Evolutionary conservation across 2,113 vertebrate species (phyloP).

Genomic region (Uropsilus gracilis): DNA sequence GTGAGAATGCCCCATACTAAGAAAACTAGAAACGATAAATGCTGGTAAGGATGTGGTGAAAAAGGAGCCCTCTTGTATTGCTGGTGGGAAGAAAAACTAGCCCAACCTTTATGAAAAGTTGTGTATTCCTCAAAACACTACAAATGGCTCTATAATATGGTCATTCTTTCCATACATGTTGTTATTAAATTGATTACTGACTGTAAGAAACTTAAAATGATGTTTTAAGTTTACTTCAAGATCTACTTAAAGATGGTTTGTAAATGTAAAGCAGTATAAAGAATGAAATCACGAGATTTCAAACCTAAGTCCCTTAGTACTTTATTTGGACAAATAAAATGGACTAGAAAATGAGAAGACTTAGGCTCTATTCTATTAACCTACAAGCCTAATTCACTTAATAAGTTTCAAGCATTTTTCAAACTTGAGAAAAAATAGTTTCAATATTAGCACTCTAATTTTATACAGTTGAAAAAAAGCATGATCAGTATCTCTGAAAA

Average conservation of each 20-base stretch:
- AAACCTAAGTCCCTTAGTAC: not conserved
- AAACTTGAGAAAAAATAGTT: slow-evolving; percentile 7
- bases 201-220: slow-evolving; percentile 12
- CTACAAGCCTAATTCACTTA: not conserved
- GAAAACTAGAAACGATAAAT: too few species aligned
- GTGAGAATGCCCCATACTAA: too few species aligned
- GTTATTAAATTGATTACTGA: not conserved
- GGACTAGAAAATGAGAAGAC: slow-evolving; percentile 5
- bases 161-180: not conserved
- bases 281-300: slow-evolving; percentile 6
- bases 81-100: too few species aligned
- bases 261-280: slow-evolving; percentile 5
- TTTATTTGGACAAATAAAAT: slow-evolving; percentile 31
- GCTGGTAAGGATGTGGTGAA: too few species aligned
- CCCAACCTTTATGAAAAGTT: too few species aligned
- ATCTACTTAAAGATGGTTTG: not conserved
- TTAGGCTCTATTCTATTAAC: not conserved
- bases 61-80: too few species aligned
- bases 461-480: slow-evolving; percentile 5
- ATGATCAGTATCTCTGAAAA: not conserved
- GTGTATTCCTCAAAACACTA: too few species aligned
- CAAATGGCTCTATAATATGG: too few species aligned
- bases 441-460: not conserved
- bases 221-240: too few species aligned
- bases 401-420: not conserved